Conservation (phyloP, 2,113 vertebrate genomes). For the Silurus meridionalis region DNA sequence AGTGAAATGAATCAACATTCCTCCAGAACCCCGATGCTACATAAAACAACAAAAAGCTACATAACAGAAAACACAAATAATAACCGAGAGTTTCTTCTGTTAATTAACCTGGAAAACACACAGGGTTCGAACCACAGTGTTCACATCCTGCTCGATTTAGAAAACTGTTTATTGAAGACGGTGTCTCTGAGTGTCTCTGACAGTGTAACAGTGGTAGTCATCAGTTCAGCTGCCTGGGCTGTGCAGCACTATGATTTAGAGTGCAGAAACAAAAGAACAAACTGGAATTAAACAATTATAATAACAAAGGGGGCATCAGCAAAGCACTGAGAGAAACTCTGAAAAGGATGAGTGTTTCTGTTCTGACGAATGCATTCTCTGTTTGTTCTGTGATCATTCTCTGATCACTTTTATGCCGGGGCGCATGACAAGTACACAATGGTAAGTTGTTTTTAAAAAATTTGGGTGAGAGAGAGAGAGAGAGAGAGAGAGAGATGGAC, state of each 20-base stretch:
- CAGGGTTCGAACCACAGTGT: conserved; percentile 14
- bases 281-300: conserved; percentile 1
- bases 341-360: neutral
- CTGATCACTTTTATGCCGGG: neutral
- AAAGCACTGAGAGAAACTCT: conserved; percentile 14
- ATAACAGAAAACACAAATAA: conserved; percentile 1
- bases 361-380: neutral
- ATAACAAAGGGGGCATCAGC: neutral
- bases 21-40: too few relatives aligned
- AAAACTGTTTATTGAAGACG: conserved; percentile 18
- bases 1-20: too few relatives aligned
- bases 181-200: neutral
- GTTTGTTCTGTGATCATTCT: neutral
- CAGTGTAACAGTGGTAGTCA: neutral
- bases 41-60: too few relatives aligned
- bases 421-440: conserved; percentile 17
- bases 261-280: neutral
- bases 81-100: conserved; percentile 4
- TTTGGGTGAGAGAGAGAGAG: neutral
- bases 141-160: neutral
- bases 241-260: conserved; percentile 6
- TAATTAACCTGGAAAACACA: conserved; percentile 25
- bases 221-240: conserved; percentile 8
- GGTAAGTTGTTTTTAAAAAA: conserved; percentile 3
- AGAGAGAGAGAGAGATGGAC: conserved; percentile 4